Percentiles rank a stretch among this genome's conserved stretches.
These are phyloP conservation scores for Triops longicaudatus DNA, from an alignment of 1,140 invertebrate species.

Conservation along the genomic window DNA sequence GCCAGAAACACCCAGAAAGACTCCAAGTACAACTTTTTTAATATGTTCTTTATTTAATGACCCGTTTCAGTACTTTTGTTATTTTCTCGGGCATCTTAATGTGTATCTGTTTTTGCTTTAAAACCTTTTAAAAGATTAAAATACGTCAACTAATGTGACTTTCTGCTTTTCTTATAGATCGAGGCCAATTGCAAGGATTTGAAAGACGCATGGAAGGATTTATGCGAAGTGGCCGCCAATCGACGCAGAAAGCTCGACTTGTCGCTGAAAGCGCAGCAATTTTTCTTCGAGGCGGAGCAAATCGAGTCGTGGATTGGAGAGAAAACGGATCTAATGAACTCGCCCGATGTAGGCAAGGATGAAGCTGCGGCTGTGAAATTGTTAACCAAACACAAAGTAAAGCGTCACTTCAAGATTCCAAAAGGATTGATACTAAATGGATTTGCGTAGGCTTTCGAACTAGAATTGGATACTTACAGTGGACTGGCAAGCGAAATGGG, in stretches of 20 bases:
- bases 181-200: conserved; percentile 47
- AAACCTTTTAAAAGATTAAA: no score
- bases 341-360: conserved; percentile 77
- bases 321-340: conserved; percentile 68
- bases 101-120: no score
- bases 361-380: conserved; percentile 81
- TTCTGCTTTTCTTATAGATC: conserved; percentile 33
- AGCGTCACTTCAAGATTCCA: background rate
- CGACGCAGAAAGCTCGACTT: conserved; percentile 69
- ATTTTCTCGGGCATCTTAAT: no score
- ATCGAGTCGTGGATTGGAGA: conserved; percentile 88
- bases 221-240: conserved; percentile 58
- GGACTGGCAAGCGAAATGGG: conserved; percentile 89
- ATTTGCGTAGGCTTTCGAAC: conserved; percentile 61
- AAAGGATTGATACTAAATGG: background rate
- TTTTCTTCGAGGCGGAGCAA: conserved; percentile 80
- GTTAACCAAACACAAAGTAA: conserved; percentile 63
- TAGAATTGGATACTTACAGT: conserved; percentile 87
- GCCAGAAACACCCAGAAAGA: conserved; percentile 64
- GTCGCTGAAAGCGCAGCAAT: conserved; percentile 79
- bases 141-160: no score
- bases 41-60: no score
- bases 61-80: no score
- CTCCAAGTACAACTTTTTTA: conserved; percentile 48
- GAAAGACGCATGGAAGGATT: conserved; percentile 56